A percentile compares a stretch with the other conserved stretches of the same genome.
These are phyloP conservation scores for Neopelma chrysocephalum DNA, from an alignment of 2,797 vertebrate species.

Conservation along the genomic window DNA sequence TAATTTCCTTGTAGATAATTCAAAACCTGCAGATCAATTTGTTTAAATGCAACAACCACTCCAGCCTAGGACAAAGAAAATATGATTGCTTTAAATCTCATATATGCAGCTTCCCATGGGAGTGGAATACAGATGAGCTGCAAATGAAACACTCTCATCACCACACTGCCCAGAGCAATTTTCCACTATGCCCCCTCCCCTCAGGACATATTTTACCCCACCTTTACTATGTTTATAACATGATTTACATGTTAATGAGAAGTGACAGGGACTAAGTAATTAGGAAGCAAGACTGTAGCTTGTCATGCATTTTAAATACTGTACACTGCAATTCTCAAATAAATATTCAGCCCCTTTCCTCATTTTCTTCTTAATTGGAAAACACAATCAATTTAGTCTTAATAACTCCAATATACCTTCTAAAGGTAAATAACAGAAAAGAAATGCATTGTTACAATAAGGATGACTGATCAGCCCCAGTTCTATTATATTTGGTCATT, in stretches of 20 bases:
- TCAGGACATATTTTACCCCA: slow-evolving; percentile 64
- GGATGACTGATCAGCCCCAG: neutral
- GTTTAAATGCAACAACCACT: slow-evolving; percentile 58
- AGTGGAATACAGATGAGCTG: slow-evolving; percentile 66
- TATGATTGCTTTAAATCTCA: slow-evolving; percentile 62
- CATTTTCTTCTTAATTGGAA: slow-evolving; percentile 70
- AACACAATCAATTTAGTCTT: slow-evolving; percentile 62
- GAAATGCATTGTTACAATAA: slow-evolving; percentile 30
- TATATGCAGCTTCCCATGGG: slow-evolving; percentile 48
- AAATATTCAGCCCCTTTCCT: slow-evolving; percentile 61
- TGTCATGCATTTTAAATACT: slow-evolving; percentile 67
- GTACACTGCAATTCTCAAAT: slow-evolving; percentile 53
- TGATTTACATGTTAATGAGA: slow-evolving; percentile 77
- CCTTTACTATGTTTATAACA: slow-evolving; percentile 68
- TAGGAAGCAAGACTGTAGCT: slow-evolving; percentile 64
- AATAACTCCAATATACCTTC: slow-evolving; percentile 55
- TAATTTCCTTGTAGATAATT: slow-evolving; percentile 44
- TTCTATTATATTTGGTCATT: neutral
- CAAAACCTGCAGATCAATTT: slow-evolving; percentile 53
- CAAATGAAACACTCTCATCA: slow-evolving; percentile 60
- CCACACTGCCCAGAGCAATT: slow-evolving; percentile 72
- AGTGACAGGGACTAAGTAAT: slow-evolving; percentile 73
- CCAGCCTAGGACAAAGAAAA: slow-evolving; percentile 55
- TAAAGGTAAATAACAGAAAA: slow-evolving; percentile 62
- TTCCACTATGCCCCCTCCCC: slow-evolving; percentile 44